Conservation (phyloP, 2,888 invertebrate species). For the Diaprepes abbreviatus region DNA sequence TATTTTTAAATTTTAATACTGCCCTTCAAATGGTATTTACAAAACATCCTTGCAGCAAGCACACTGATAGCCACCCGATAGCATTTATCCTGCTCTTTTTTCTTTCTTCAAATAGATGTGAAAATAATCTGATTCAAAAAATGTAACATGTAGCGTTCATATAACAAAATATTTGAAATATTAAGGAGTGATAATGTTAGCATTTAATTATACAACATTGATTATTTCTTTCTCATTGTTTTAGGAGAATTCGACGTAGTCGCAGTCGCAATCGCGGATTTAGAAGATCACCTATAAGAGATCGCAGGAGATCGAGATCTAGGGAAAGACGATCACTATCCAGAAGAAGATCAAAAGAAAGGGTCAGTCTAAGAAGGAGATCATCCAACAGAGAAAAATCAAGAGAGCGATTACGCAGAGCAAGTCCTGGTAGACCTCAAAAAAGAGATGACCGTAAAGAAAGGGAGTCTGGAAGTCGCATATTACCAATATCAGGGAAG, state of each 20-base stretch:
- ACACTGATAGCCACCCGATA: no score
- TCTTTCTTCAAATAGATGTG: no score
- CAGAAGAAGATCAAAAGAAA: slow-evolving; percentile 61
- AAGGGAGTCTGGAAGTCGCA: slow-evolving; percentile 59
- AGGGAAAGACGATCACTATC: slow-evolving; percentile 66
- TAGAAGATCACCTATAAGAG: slow-evolving; percentile 59
- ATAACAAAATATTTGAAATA: no score
- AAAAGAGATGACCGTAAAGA: slow-evolving; percentile 57
- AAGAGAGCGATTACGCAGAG: slow-evolving; percentile 59
- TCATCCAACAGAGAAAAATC: slow-evolving; percentile 63
- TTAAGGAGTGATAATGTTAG: no score
- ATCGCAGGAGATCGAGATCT: slow-evolving; percentile 58
- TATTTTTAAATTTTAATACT: no score
- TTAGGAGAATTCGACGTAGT: slow-evolving; percentile 61
- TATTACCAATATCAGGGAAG: slow-evolving; percentile 40
- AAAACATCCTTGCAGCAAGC: no score
- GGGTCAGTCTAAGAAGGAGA: slow-evolving; percentile 62
- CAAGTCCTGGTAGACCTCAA: slow-evolving; percentile 64
- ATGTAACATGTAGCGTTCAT: no score
- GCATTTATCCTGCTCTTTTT: no score
- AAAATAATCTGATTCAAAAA: no score
- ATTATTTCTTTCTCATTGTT: no score
- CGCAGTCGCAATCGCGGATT: slow-evolving; percentile 64
- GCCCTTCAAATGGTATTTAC: no score
- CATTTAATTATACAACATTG: no score